phyloP scores from a whole-genome alignment of 2,113 vertebrate species.

The Cercopithecus mona region DNA sequence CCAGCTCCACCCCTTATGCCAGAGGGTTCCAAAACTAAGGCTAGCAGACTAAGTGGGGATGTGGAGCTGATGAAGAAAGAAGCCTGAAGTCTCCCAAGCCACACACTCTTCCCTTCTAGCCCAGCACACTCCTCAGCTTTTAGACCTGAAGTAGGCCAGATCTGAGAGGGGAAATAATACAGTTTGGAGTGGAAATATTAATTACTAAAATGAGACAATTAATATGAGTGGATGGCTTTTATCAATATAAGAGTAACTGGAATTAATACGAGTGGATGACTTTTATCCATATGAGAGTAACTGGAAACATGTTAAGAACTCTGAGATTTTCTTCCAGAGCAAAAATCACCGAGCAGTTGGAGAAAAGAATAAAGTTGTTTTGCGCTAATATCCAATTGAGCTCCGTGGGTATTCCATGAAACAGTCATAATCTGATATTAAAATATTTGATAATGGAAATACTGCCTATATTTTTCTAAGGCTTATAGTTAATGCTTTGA shows the following conservation, averaged over 20 bases:
- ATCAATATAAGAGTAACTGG: neutral
- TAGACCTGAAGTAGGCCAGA: neutral
- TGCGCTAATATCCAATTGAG: neutral
- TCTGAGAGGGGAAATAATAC: neutral
- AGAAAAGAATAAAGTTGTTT: neutral
- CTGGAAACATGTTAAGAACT: neutral
- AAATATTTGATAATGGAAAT: constrained; percentile 18
- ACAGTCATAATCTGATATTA: neutral
- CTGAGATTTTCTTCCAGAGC: neutral
- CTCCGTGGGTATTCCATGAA: neutral
- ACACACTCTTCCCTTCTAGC: neutral
- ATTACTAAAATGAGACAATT: constrained; percentile 27
- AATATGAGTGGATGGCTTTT: neutral
- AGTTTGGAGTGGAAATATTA: neutral
- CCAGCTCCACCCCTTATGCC: neutral
- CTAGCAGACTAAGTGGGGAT: neutral
- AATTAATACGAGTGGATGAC: neutral
- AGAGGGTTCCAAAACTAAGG: neutral
- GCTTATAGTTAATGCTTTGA: neutral
- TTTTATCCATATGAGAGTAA: neutral
- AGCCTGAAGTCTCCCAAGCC: neutral
- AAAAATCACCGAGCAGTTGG: neutral
- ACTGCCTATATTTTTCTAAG: neutral
- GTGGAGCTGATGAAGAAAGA: neutral
- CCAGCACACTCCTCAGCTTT: neutral